Evolutionary conservation across 2,113 vertebrate species (phyloP).

Genomic region (Tamias sibiricus): DNA sequence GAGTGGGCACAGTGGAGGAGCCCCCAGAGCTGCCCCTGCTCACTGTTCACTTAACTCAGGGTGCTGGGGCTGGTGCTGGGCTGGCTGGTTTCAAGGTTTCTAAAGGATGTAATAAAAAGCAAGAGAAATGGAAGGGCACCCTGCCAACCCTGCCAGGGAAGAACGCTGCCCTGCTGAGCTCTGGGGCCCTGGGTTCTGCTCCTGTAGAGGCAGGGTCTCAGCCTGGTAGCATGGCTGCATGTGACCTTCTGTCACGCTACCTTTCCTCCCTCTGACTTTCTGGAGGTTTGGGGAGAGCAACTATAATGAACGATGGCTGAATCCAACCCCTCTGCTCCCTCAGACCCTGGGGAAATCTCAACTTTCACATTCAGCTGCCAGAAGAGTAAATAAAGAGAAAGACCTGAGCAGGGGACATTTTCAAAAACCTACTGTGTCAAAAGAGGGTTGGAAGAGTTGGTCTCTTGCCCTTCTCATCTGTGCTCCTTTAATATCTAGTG

Average conservation of each 20-base stretch:
- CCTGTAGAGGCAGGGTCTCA: background rate
- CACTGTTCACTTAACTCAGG: background rate
- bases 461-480: background rate
- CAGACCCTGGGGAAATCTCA: slow-evolving; percentile 54
- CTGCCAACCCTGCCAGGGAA: background rate
- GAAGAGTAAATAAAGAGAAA: slow-evolving; percentile 39
- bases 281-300: slow-evolving; percentile 52
- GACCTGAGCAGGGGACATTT: background rate
- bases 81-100: background rate
- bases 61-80: no score
- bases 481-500: background rate
- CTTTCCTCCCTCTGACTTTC: slow-evolving; percentile 63
- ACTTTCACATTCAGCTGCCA: slow-evolving; percentile 54
- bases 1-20: background rate
- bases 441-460: background rate
- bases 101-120: background rate
- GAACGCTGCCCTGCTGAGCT: background rate
- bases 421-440: background rate
- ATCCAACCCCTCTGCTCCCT: slow-evolving; percentile 30
- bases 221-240: slow-evolving; percentile 36
- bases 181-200: background rate
- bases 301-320: slow-evolving; percentile 74
- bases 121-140: background rate
- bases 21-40: accelerated
- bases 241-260: slow-evolving; percentile 48